A percentile compares a stretch with the other conserved stretches of the same genome.
phyloP scores from a whole-genome alignment of 2,797 vertebrate species.

The Halcyon leucocephala region DNA sequence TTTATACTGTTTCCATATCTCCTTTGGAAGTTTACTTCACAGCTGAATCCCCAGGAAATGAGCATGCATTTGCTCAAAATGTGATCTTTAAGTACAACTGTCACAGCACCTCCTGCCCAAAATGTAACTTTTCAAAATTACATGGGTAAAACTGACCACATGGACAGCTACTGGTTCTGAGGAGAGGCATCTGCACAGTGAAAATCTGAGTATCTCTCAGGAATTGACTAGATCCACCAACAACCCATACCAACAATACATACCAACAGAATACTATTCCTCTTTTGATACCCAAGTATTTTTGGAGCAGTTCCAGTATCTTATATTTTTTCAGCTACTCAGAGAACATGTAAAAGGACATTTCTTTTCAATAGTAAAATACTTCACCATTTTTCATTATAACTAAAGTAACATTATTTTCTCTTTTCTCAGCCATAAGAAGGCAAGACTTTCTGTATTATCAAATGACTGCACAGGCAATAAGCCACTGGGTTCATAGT shows the following conservation, averaged over 20 bases:
- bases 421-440: neutral
- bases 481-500: neutral
- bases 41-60: neutral
- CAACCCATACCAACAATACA: neutral
- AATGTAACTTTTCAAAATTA: neutral
- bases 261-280: neutral
- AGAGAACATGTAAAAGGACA: neutral
- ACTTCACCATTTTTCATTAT: neutral
- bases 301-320: neutral
- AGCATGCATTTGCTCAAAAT: neutral
- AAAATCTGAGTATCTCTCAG: neutral
- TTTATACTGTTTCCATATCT: neutral
- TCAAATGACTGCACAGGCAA: neutral
- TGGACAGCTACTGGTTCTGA: neutral
- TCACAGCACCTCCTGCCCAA: neutral
- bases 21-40: neutral
- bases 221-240: neutral
- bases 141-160: neutral
- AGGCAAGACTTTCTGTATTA: neutral
- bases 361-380: neutral
- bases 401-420: neutral
- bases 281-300: neutral
- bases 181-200: neutral
- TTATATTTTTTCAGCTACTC: neutral
- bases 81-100: neutral